Evolutionary conservation across 2,113 vertebrate genomes (phyloP).

Genomic region (Phainopepla nitens): DNA sequence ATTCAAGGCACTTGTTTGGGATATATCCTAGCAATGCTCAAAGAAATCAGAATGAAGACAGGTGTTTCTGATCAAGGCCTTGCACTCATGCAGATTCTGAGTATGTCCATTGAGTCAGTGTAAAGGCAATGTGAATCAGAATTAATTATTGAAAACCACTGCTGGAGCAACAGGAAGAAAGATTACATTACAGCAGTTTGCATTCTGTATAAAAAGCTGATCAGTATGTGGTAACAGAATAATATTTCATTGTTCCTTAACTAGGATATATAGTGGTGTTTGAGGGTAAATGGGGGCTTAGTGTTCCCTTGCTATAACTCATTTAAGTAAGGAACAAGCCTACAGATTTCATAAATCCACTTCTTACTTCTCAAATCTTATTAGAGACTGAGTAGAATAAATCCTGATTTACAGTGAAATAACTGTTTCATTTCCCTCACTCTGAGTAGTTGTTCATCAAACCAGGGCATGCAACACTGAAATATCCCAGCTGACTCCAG

Average conservation of each 20-base stretch:
- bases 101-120: background rate
- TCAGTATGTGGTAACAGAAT: background rate
- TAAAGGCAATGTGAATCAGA: background rate
- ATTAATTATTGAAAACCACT: background rate
- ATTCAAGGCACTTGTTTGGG: background rate
- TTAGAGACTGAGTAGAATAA: slow-evolving; percentile 8
- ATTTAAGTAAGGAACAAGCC: background rate
- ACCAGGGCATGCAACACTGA: background rate
- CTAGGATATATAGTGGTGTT: background rate
- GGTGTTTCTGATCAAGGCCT: background rate
- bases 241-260: background rate
- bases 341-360: slow-evolving; percentile 17
- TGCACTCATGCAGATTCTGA: background rate
- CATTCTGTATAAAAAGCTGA: background rate
- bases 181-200: background rate
- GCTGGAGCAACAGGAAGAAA: background rate
- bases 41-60: too few relatives aligned
- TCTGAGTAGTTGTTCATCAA: background rate
- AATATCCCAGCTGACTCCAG: background rate
- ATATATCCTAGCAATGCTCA: background rate
- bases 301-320: background rate
- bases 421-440: background rate
- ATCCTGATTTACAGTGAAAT: slow-evolving; percentile 2
- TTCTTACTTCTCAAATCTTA: slow-evolving; percentile 34
- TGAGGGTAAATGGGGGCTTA: background rate